Base-by-base conservation (phyloP, 2,113 vertebrate species). In the Crotalus helleri region DNA sequence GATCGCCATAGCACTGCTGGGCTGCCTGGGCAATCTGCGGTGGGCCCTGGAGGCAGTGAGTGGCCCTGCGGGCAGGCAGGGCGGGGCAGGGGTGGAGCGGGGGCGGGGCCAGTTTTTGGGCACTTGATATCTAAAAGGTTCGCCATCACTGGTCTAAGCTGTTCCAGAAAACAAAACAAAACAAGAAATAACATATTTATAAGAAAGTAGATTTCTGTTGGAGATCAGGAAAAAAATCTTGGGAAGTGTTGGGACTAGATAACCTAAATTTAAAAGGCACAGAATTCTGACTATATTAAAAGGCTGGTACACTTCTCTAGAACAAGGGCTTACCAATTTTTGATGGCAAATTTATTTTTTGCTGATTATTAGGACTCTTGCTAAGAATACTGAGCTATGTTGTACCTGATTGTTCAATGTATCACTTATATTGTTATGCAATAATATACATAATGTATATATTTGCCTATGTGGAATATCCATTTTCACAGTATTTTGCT, bases 231-330 rank as follows among this genome's bases (percentile, higher is more conserved):
- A 69, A n/a, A 69, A 69, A 69, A n/a, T 33, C 29, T 33, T 69
- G 29, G 29, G 5, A 5, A n/a, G 4, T 13, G 13, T 33, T 33
- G 29, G 29, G 5, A 69, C 64, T 69, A 15, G 64, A 69, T 33
- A 69, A 17, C 29, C 29, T 33, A 15, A 2, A n/a, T 69, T 69
- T 69, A n/a, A 69, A 13, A 69, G 64, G 29, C 64, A 69, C 12
- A 15, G 29, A 69, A 69, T 64, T 91, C 51, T 94, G 10, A 53
- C 4, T 23, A 74, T 55, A 19, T 3, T 87, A 53, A 96, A 86
- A 17, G 44, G 8, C 2, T 92, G 0, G 2, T n/a, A 1, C 1
- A 0, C 0, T 29, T 24, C 23, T 51, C 5, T 61, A 90, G 26
- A 53, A 49, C 15, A 69, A 51, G 2, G 44, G 46, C 44, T 51